Evolutionary conservation across 2,888 invertebrate species (phyloP), one percentile per base, ranked within the genome.

Genomic region (Eupithecia abbreviata): DNA sequence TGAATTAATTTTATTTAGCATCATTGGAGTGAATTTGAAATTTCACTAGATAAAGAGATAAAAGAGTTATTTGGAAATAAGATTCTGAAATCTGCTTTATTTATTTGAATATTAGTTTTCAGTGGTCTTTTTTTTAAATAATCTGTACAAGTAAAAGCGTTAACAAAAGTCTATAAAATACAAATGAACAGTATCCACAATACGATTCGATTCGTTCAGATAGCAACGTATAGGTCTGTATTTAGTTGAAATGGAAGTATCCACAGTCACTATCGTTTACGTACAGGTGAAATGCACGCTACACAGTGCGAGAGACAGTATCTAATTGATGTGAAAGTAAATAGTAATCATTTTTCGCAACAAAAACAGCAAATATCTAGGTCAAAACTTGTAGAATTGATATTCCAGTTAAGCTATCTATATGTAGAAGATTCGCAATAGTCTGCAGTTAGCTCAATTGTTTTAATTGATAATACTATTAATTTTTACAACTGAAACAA

Each of bases 191-290:
- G n/a, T 9, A 55, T 55, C 3, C 55, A 55, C 18, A 55, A 55
- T 55, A 55, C n/a, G 73, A 49, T 67, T 71, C 72, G 66, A 71
- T 77, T 74, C 69, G 58, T 67, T 30, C 70, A 73, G 73, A 77
- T 42, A 71, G 77, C 67, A 49, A 49, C 71, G 51, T 71, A 77
- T 77, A 77, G 73, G 71, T 73, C 73, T 73, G 68, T 69, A 72
- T 75, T 73, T 74, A 77, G 75, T 77, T 75, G 73, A 77, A 45
- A 71, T 75, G 77, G 79, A 79, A 79, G 73, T 77, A 73, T 73
- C 77, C 78, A 75, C 73, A 75, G 73, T 55, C 55, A 72, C 76
- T 71, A 71, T 77, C 73, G 75, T 77, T 77, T 69, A 72, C 79
- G 69, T 70, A 62, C 10, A 66, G n/a, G n/a, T n/a, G n/a, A n/a